Conservation (phyloP, 2,888 invertebrate species). For the Leptogaster cylindrica region DNA sequence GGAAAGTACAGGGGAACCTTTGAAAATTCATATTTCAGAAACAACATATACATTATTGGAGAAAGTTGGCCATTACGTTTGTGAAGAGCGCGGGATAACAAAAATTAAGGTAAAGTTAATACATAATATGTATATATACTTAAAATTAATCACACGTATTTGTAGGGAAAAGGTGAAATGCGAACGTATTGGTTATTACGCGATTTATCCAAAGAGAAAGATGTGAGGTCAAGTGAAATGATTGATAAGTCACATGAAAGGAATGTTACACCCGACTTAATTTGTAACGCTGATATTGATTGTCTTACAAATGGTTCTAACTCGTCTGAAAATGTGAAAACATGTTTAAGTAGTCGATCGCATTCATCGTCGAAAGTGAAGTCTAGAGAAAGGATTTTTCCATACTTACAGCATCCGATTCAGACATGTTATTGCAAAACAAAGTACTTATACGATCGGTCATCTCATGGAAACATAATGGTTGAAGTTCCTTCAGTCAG, state of each 20-base stretch:
- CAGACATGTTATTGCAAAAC: conserved; percentile 55
- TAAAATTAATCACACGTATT: too few species aligned
- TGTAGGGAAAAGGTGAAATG: conserved; percentile 78
- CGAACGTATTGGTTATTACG: conserved; percentile 75
- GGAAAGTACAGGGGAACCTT: conserved; percentile 78
- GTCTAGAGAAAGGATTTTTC: neutral
- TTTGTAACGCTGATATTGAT: conserved; percentile 54
- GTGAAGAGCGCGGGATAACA: conserved; percentile 74
- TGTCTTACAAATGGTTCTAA: conserved; percentile 14
- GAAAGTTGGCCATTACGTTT: conserved; percentile 74
- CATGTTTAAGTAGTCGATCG: neutral
- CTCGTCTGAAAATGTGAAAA: neutral
- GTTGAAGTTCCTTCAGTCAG: neutral
- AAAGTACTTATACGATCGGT: conserved; percentile 56
- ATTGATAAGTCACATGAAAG: conserved; percentile 15
- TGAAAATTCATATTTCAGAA: conserved; percentile 78
- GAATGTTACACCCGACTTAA: conserved; percentile 56
- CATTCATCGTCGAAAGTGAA: neutral
- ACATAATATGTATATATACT: too few species aligned
- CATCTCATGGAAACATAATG: conserved; percentile 56
- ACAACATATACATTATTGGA: conserved; percentile 72
- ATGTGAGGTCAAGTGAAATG: conserved; percentile 31
- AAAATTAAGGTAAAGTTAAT: conserved; percentile 79
- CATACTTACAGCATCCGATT: conserved; percentile 47
- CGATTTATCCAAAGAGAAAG: conserved; percentile 61